phyloP scores from a whole-genome alignment of 2,888 invertebrate species.

The Petrolisthes cinctipes region DNA sequence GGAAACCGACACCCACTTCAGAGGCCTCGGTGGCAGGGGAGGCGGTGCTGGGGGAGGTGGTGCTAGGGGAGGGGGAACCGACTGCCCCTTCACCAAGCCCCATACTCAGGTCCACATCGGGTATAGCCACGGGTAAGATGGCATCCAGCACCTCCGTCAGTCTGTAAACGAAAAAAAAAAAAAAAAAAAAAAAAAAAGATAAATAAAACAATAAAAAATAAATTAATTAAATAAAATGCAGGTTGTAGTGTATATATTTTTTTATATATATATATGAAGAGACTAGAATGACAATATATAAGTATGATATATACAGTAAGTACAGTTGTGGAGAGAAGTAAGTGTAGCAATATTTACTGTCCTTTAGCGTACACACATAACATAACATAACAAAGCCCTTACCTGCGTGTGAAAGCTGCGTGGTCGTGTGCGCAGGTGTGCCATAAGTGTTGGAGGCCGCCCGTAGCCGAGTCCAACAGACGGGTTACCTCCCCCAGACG shows the following conservation, averaged over 20 bases:
- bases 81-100: conserved; percentile 10
- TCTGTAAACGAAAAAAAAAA: conserved; percentile 4
- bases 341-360: too few species aligned
- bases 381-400: background rate
- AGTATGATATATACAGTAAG: too few species aligned
- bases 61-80: conserved; percentile 26
- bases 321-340: too few species aligned
- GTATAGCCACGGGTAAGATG: conserved; percentile 34
- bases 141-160: conserved; percentile 40
- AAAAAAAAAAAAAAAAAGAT: background rate
- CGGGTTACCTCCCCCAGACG: conserved; percentile 39
- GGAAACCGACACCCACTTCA: conserved; percentile 8
- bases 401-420: conserved; percentile 52
- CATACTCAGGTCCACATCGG: conserved; percentile 41
- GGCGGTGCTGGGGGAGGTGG: conserved; percentile 35
- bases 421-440: conserved; percentile 52
- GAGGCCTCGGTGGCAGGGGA: conserved; percentile 51
- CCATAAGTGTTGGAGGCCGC: conserved; percentile 60
- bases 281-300: too few species aligned
- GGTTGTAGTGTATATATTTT: too few species aligned
- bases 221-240: too few species aligned
- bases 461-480: conserved; percentile 55
- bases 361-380: too few species aligned
- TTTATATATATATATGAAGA: too few species aligned
- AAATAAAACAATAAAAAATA: background rate